Evolutionary conservation across 2,113 vertebrate genomes (phyloP).

Genomic region (Heliornis fulica): DNA sequence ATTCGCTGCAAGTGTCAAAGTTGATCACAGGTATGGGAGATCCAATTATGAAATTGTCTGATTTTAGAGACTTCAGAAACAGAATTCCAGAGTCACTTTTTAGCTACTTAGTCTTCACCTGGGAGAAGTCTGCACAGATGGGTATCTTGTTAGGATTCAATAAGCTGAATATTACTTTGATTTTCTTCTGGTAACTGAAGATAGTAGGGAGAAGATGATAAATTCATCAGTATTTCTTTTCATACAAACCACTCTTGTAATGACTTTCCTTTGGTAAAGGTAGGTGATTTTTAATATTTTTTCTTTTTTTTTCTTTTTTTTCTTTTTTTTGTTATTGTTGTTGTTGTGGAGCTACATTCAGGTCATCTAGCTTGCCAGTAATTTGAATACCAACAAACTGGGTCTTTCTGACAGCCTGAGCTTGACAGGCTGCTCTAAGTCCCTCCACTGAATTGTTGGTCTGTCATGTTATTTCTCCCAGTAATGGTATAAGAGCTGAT

Average conservation of each 20-base stretch:
- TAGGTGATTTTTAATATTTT: too few species aligned
- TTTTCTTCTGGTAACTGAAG: background rate
- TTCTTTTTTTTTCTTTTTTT: background rate
- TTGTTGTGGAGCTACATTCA: background rate
- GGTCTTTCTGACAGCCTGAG: conserved; percentile 12
- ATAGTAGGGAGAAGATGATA: background rate
- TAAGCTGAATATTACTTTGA: background rate
- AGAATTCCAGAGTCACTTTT: background rate
- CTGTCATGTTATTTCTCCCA: background rate
- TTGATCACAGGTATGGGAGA: background rate
- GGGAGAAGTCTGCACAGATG: background rate
- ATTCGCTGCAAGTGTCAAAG: background rate
- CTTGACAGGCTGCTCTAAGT: conserved; percentile 12
- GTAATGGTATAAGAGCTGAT: conserved; percentile 13
- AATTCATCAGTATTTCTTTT: background rate
- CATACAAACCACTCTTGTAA: background rate
- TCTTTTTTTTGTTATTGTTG: too few species aligned
- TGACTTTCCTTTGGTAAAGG: background rate
- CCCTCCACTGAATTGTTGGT: background rate
- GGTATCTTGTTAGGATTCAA: background rate
- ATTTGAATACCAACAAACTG: conserved; percentile 23
- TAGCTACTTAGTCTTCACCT: background rate
- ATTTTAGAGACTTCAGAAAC: background rate
- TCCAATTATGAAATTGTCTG: background rate
- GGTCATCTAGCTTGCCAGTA: background rate